Percentiles rank a stretch among this genome's conserved stretches.
phyloP scores from a whole-genome alignment of 2,113 vertebrate species.

The Coregonus clupeaformis region DNA sequence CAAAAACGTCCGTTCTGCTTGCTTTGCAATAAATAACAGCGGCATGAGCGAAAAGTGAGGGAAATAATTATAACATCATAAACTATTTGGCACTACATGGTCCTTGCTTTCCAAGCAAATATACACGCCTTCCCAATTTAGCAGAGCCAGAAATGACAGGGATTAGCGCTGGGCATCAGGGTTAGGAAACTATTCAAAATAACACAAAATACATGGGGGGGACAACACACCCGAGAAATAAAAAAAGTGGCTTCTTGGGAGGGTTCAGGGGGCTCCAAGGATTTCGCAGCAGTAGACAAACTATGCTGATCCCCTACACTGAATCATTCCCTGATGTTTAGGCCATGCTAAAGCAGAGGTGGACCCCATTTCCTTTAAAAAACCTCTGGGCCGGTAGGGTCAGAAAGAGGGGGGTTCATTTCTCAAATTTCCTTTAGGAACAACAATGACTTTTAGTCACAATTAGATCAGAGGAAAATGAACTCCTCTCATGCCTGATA shows the following conservation, averaged over 20 bases:
- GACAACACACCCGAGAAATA: no score
- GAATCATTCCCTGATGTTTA: no score
- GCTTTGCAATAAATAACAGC: no score
- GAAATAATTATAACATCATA: slow-evolving; percentile 50
- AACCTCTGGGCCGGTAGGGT: background rate
- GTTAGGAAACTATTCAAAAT: background rate
- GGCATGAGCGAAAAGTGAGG: no score
- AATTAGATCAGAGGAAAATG: slow-evolving; percentile 50
- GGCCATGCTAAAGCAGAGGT: no score
- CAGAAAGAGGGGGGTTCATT: background rate
- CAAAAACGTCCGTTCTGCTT: no score
- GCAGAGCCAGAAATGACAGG: background rate
- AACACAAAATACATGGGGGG: background rate
- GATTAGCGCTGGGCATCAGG: background rate
- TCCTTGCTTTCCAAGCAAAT: slow-evolving; percentile 23
- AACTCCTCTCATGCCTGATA: slow-evolving; percentile 44
- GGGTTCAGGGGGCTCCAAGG: no score
- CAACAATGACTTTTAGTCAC: slow-evolving; percentile 39
- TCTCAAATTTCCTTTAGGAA: slow-evolving; percentile 28
- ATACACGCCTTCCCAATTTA: slow-evolving; percentile 38
- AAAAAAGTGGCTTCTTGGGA: no score
- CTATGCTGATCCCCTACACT: no score
- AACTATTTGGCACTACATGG: no score
- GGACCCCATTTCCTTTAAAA: no score
- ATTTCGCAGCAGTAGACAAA: no score